phyloP scores from a whole-genome alignment of 2,888 invertebrate species.

The Aphodius granarius region DNA sequence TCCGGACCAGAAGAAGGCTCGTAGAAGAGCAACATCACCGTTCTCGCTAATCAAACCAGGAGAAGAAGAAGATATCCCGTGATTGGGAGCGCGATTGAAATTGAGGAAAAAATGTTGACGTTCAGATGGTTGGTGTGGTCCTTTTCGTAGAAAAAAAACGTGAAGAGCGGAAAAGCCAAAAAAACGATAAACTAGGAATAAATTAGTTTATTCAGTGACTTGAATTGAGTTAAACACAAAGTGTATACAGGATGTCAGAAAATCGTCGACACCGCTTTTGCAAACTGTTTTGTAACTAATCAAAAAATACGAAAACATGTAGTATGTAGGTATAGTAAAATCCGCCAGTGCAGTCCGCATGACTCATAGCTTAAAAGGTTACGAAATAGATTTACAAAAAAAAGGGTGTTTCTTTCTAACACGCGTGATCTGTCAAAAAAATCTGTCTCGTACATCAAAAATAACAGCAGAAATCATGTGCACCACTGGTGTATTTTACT shows the following conservation, averaged over 20 bases:
- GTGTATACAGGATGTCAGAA: background rate
- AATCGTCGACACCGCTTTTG: too few relatives aligned
- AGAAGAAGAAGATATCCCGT: background rate
- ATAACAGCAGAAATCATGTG: too few relatives aligned
- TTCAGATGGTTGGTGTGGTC: background rate
- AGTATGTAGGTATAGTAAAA: too few relatives aligned
- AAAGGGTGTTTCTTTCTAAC: too few relatives aligned
- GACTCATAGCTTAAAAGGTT: too few relatives aligned
- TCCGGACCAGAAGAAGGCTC: background rate
- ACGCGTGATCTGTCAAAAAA: too few relatives aligned
- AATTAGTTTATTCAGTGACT: background rate
- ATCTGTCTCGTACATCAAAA: too few relatives aligned
- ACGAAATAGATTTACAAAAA: too few relatives aligned
- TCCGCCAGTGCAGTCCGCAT: too few relatives aligned
- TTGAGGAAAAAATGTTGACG: background rate
- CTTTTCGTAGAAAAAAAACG: background rate
- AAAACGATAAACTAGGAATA: background rate
- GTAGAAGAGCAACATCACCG: background rate
- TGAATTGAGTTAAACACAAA: background rate
- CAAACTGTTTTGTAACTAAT: too few relatives aligned
- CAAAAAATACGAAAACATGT: too few relatives aligned
- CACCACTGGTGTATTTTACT: too few relatives aligned
- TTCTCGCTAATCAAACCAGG: background rate
- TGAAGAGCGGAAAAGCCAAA: background rate
- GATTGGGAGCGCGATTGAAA: background rate